These are phyloP conservation scores for Drosophila cyrtoloma DNA, from an alignment of 2,888 invertebrate genomes.

Conservation along the genomic window DNA sequence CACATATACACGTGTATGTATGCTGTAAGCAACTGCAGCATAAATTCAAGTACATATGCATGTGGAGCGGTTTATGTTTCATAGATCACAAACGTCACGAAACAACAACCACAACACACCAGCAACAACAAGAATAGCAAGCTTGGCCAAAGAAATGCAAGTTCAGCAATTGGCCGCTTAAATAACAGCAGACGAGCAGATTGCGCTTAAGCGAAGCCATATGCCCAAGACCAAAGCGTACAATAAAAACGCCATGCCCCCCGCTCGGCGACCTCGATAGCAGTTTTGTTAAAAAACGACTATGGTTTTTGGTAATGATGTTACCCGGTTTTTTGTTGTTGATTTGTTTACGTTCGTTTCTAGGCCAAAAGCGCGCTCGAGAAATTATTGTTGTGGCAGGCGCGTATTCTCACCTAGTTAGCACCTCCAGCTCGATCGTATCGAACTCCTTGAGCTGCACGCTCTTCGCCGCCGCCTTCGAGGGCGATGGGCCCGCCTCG, in stretches of 20 bases:
- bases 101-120: slow-evolving; percentile 16
- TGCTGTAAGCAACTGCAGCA: slow-evolving; percentile 49
- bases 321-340: slow-evolving; percentile 70
- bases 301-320: slow-evolving; percentile 61
- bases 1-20: slow-evolving; percentile 19
- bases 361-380: slow-evolving; percentile 58
- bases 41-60: slow-evolving; percentile 66
- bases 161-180: slow-evolving; percentile 64
- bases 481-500: slow-evolving; percentile 71
- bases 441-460: slow-evolving; percentile 89
- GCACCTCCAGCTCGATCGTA: slow-evolving; percentile 91
- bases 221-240: slow-evolving; percentile 19
- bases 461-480: slow-evolving; percentile 67
- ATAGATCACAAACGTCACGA: slow-evolving; percentile 68
- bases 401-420: slow-evolving; percentile 87
- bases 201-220: slow-evolving; percentile 3
- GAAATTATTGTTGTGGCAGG: slow-evolving; percentile 68
- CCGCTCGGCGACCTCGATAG: slow-evolving; percentile 78
- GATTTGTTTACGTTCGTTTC: slow-evolving; percentile 68
- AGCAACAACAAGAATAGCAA: slow-evolving; percentile 36
- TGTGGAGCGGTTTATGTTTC: slow-evolving; percentile 50
- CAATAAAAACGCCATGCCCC: slow-evolving; percentile 25
- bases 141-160: slow-evolving; percentile 56
- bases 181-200: slow-evolving; percentile 36
- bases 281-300: slow-evolving; percentile 24